Conservation (phyloP, 2,888 invertebrate species). For the Amiota minor region DNA sequence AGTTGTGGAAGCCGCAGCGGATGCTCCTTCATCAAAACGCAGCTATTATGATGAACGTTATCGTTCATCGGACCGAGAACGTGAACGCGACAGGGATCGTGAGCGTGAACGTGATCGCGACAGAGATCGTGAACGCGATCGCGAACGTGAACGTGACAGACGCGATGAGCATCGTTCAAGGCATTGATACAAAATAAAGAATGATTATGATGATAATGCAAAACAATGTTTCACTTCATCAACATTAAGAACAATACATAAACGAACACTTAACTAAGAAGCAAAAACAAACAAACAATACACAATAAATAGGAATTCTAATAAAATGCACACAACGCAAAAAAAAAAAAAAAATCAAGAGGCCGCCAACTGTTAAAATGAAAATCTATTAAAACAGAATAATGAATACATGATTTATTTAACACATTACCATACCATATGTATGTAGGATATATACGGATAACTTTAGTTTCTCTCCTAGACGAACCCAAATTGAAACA, state of each 20-base stretch:
- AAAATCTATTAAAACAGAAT: constrained; percentile 12
- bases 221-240: background rate
- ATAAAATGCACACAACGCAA: constrained; percentile 48
- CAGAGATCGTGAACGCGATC: constrained; percentile 79
- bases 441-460: constrained; percentile 62
- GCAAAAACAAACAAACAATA: constrained; percentile 39
- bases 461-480: constrained; percentile 62
- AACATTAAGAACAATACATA: constrained; percentile 39
- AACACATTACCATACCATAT: constrained; percentile 57
- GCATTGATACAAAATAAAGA: constrained; percentile 68
- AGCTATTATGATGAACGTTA: constrained; percentile 91
- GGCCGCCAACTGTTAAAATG: constrained; percentile 40
- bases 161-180: constrained; percentile 82
- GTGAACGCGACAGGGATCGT: constrained; percentile 79
- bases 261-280: constrained; percentile 13
- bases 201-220: background rate
- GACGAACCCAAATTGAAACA: constrained; percentile 63
- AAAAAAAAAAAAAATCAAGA: constrained; percentile 49
- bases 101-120: constrained; percentile 79
- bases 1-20: constrained; percentile 73
- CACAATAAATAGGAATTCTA: constrained; percentile 53
- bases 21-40: constrained; percentile 73
- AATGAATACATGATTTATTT: constrained; percentile 47
- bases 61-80: constrained; percentile 80
- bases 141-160: constrained; percentile 79